These are phyloP conservation scores for Stomorhina lunata DNA, from an alignment of 2,888 invertebrate species.

Conservation along the genomic window DNA sequence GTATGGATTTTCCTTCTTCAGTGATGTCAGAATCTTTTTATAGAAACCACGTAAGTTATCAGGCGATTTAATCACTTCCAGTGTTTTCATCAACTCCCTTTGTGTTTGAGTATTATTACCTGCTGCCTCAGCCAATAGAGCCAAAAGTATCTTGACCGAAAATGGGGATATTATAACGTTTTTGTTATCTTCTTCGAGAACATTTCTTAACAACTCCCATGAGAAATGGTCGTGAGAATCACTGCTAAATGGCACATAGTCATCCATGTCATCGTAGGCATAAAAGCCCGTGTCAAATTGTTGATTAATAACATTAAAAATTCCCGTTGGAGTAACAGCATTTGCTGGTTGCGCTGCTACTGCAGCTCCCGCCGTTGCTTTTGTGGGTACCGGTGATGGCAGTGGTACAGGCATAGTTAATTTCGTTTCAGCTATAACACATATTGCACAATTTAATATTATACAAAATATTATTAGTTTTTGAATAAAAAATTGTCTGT, in stretches of 20 bases:
- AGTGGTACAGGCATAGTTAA: constrained; percentile 21
- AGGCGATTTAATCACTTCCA: constrained; percentile 72
- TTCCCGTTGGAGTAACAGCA: constrained; percentile 69
- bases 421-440: constrained; percentile 27
- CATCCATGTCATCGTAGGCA: constrained; percentile 73
- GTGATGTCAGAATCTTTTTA: constrained; percentile 74
- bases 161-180: constrained; percentile 89
- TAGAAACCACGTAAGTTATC: constrained; percentile 76
- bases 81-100: constrained; percentile 72
- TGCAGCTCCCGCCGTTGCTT: constrained; percentile 35
- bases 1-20: constrained; percentile 74
- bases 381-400: constrained; percentile 26
- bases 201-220: constrained; percentile 84
- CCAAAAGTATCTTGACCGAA: constrained; percentile 87
- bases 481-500: neutral
- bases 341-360: constrained; percentile 24
- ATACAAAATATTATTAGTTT: constrained; percentile 29
- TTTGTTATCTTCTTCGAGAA: constrained; percentile 73
- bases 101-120: constrained; percentile 76
- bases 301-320: constrained; percentile 70
- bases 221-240: constrained; percentile 83
- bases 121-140: constrained; percentile 85
- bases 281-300: constrained; percentile 50
- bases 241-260: constrained; percentile 76
- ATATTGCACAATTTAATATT: constrained; percentile 27